Conservation (phyloP, 2,797 vertebrate genomes). For the Microchirus variegatus region DNA sequence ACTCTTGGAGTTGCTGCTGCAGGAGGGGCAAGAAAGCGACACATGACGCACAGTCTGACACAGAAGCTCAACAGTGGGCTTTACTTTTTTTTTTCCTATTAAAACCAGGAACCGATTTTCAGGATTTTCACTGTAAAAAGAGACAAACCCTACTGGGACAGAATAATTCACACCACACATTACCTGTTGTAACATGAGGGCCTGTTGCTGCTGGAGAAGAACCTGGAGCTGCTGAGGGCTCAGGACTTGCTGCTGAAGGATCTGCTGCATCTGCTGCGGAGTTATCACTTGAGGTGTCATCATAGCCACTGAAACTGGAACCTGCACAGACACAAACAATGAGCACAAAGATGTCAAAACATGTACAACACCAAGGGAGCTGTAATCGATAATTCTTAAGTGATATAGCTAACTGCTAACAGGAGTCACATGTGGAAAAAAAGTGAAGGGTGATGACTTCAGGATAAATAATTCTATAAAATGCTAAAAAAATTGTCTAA, state of each 20-base stretch:
- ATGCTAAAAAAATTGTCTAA: too few species aligned
- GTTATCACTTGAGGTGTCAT: constrained; percentile 99
- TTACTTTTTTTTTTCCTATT: constrained; percentile 26
- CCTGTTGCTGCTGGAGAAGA: constrained; percentile 99
- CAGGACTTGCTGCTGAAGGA: constrained; percentile 99
- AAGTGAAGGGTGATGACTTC: too few species aligned
- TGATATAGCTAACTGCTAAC: too few species aligned
- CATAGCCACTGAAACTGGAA: constrained; percentile 99
- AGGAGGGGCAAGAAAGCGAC: constrained; percentile 67
- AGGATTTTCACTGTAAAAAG: too few species aligned
- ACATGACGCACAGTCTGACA: constrained; percentile 38
- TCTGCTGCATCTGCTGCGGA: constrained; percentile 99
- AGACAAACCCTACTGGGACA: too few species aligned
- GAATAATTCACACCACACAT: not conserved
- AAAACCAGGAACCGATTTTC: not conserved
- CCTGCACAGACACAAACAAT: constrained; percentile 74
- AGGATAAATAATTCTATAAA: too few species aligned
- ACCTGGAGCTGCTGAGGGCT: constrained; percentile 99
- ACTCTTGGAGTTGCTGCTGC: constrained; percentile 99
- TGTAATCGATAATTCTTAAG: too few species aligned
- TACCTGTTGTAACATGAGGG: constrained; percentile 99
- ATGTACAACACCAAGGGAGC: too few species aligned
- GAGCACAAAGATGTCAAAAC: constrained; percentile 19
- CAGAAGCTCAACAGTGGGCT: not conserved
- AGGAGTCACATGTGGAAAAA: too few species aligned